These are phyloP conservation scores for Anabas testudineus DNA, from an alignment of 2,797 vertebrate genomes.

Conservation along the genomic window DNA sequence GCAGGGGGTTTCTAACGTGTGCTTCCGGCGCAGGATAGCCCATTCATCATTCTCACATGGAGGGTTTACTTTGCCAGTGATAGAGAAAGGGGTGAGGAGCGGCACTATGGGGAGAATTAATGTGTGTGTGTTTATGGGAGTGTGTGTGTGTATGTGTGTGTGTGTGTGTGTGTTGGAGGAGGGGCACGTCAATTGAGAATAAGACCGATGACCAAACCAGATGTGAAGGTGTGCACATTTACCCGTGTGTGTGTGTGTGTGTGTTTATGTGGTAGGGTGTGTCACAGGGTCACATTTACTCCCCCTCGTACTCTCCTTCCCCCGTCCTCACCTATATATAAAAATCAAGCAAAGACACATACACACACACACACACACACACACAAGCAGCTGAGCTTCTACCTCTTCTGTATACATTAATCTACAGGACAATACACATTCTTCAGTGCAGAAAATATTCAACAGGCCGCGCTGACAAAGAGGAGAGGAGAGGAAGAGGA, in stretches of 20 bases:
- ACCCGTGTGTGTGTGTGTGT: slow-evolving; percentile 31
- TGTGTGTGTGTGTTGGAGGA: slow-evolving; percentile 66
- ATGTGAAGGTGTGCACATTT: slow-evolving; percentile 73
- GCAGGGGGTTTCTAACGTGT: slow-evolving; percentile 75
- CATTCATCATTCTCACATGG: slow-evolving; percentile 85
- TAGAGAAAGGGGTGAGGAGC: slow-evolving; percentile 76
- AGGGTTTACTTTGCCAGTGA: slow-evolving; percentile 83
- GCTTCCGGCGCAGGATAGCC: slow-evolving; percentile 79
- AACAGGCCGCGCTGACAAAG: slow-evolving; percentile 57
- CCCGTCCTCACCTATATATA: slow-evolving; percentile 30
- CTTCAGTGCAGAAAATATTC: too few relatives aligned
- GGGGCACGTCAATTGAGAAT: slow-evolving; percentile 63
- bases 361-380: slow-evolving; percentile 3
- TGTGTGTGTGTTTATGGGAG: slow-evolving; percentile 55
- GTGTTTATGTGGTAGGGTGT: slow-evolving; percentile 48
- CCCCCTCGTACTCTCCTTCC: slow-evolving; percentile 27
- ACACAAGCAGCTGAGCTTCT: slow-evolving; percentile 11
- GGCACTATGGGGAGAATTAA: slow-evolving; percentile 73
- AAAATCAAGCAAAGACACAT: slow-evolving; percentile 10
- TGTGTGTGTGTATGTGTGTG: slow-evolving; percentile 54
- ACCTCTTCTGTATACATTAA: slow-evolving; percentile 11
- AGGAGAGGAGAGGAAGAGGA: slow-evolving; percentile 38
- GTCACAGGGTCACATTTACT: slow-evolving; percentile 64
- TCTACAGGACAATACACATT: background rate
- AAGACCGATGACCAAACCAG: slow-evolving; percentile 83